Percentiles rank a stretch among this genome's conserved stretches.
These are phyloP conservation scores for Noctua fimbriata DNA, from an alignment of 2,888 invertebrate genomes.

Conservation along the genomic window DNA sequence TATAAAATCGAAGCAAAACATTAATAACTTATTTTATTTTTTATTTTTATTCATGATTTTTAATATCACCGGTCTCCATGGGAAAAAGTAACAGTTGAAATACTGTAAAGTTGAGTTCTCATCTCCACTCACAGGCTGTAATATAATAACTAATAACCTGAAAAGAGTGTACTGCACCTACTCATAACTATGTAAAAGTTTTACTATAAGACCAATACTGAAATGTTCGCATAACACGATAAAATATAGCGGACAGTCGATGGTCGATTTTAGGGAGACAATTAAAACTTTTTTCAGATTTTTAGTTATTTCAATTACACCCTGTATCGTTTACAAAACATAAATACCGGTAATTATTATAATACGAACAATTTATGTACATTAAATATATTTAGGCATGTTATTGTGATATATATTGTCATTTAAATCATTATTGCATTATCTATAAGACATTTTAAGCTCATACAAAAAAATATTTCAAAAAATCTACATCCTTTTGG, in stretches of 20 bases:
- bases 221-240: neutral
- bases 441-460: constrained; percentile 67
- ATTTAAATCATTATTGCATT: constrained; percentile 55
- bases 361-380: constrained; percentile 35
- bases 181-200: neutral
- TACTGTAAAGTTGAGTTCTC: neutral
- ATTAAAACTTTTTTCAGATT: neutral
- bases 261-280: neutral
- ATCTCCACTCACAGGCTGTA: neutral
- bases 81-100: neutral
- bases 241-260: neutral
- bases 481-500: constrained; percentile 71
- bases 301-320: neutral
- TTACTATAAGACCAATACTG: neutral
- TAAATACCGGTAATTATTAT: constrained; percentile 22
- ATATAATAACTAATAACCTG: neutral
- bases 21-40: neutral
- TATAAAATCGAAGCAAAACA: constrained; percentile 30
- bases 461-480: constrained; percentile 61
- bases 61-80: constrained; percentile 15
- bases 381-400: constrained; percentile 39
- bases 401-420: constrained; percentile 67
- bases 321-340: neutral
- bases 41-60: neutral
- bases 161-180: neutral